Evolutionary conservation across 2,888 invertebrate species (phyloP), one percentile per base, ranked within the genome.

Genomic region (Drosophila acutilabella): DNA sequence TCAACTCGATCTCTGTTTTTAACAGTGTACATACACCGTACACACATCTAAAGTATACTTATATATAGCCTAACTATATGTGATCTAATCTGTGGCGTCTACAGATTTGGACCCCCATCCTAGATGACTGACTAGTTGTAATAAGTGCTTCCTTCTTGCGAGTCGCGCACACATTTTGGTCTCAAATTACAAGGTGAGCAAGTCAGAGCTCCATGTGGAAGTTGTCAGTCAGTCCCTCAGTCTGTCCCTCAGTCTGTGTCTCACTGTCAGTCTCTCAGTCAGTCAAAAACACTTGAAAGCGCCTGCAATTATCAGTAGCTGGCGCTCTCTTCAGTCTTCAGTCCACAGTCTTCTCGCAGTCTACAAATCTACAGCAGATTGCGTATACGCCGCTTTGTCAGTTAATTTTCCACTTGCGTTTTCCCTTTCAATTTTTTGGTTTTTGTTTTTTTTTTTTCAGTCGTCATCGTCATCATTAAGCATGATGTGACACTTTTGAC

Each of bases 181-280:
- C 90, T 91, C 90, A 91, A 91, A 91, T 91, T 91, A 91, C 91
- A 90, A 91, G 90, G 91, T 91, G 90, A 90, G 86, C 88, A 38
- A 57, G 60, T 26, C 73, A 59, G 57, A 51, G 51, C 54, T 56
- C 74, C 84, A 86, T 86, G 78, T 84, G 87, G 78, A 87, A 75
- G 81, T 84, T 78, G 87, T 86, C 84, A 86, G 83, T 66, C 80
- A 65, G 53, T 38, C 58, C 4, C 20, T 36, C 60, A 11, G 36
- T 23, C 65, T 23, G 57, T 13, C 45, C 45, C 64, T 44, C 52
- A 14, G 65, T 26, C 52, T 33, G 54, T 33, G 54, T 41, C 18
- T 45, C 61, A 40, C 44, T 40, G 52, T 57, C 66, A 44, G 50
- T 30, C 14, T 7, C 47, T 26, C 42, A 71, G 59, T 50, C 48